phyloP scores from a whole-genome alignment of 2,113 vertebrate species.

The Varanus salvator region DNA sequence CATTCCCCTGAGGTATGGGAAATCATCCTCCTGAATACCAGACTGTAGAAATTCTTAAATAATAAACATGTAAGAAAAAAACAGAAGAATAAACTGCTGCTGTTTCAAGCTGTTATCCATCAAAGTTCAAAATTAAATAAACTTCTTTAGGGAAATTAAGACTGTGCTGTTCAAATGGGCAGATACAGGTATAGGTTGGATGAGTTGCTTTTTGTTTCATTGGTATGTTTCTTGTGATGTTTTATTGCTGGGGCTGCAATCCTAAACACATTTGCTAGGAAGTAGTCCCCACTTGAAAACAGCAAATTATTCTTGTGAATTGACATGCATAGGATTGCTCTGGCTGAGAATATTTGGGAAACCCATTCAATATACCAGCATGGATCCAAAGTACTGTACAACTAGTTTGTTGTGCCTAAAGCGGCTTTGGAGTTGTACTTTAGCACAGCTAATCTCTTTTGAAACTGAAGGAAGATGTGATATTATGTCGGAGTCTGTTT shows the following conservation, averaged over 20 bases:
- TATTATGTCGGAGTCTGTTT: no score
- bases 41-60: neutral
- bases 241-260: neutral
- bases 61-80: neutral
- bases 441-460: no score
- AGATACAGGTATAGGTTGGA: neutral
- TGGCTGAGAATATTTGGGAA: neutral
- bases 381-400: no score
- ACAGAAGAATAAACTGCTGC: neutral
- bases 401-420: no score
- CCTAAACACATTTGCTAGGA: neutral
- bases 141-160: neutral
- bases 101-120: neutral
- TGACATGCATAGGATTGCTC: neutral
- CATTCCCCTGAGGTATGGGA: neutral
- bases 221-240: neutral
- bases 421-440: no score
- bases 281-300: neutral
- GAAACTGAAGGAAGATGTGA: no score
- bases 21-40: neutral
- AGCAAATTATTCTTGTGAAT: neutral
- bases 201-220: neutral
- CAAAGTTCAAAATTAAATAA: neutral
- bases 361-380: neutral
- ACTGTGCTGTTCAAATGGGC: neutral